Conservation (phyloP, 2,797 vertebrate genomes). For the Rhinatrema bivittatum region DNA sequence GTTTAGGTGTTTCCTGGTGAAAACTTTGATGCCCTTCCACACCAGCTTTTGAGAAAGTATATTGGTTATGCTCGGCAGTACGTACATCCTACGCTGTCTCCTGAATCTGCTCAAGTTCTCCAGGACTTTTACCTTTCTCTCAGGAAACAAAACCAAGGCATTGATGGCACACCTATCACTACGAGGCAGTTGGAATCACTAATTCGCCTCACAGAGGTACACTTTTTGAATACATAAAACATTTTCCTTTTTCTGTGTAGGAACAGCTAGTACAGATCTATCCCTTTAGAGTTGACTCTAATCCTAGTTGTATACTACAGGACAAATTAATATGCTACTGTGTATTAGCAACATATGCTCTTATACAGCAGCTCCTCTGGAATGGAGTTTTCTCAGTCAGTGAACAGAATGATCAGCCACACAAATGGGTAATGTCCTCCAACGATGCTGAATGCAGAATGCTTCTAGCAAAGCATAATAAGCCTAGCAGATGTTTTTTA, state of each 20-base stretch:
- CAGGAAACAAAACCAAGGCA: slow-evolving; percentile 76
- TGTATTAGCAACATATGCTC: too few species aligned
- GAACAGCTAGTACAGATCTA: too few species aligned
- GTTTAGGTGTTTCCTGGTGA: slow-evolving; percentile 69
- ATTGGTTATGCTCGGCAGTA: slow-evolving; percentile 91
- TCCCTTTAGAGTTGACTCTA: too few species aligned
- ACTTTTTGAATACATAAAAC: background rate
- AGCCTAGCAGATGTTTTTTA: too few species aligned
- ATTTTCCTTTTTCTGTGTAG: slow-evolving; percentile 16
- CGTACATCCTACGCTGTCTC: slow-evolving; percentile 74
- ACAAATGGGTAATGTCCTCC: too few species aligned
- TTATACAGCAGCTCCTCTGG: too few species aligned
- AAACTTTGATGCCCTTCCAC: slow-evolving; percentile 73
- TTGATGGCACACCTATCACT: slow-evolving; percentile 84
- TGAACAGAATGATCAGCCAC: too few species aligned
- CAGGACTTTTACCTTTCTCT: slow-evolving; percentile 91
- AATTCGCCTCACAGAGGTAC: slow-evolving; percentile 86
- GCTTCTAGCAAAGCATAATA: too few species aligned
- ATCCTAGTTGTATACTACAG: too few species aligned
- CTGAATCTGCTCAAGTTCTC: slow-evolving; percentile 78
- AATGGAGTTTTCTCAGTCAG: too few species aligned
- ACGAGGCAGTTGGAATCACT: slow-evolving; percentile 91
- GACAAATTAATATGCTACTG: too few species aligned
- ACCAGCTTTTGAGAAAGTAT: slow-evolving; percentile 85
- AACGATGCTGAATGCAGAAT: too few species aligned